Conservation (phyloP, 37 sponge, comb jelly and placozoan genomes). For the Bolinopsis microptera region DNA sequence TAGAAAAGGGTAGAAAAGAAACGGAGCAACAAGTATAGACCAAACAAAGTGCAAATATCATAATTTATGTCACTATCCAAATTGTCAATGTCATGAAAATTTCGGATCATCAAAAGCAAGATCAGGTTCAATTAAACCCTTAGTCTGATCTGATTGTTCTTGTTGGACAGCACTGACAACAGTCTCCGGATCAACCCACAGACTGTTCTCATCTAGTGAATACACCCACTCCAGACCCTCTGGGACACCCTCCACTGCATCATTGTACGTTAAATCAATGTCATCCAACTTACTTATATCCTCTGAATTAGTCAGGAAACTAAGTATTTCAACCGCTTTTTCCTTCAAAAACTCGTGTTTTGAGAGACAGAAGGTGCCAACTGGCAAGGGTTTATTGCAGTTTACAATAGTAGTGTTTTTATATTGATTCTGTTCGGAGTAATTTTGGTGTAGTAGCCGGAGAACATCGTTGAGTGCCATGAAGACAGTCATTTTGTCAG, state of each 20-base stretch:
- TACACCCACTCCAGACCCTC: neutral
- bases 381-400: neutral
- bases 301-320: neutral
- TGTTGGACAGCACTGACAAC: neutral
- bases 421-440: neutral
- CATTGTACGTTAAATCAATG: neutral
- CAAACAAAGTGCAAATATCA: too few species aligned
- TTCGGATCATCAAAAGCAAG: conserved; percentile 20
- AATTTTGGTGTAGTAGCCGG: neutral
- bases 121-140: conserved; percentile 8
- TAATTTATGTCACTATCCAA: too few species aligned
- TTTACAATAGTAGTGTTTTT: neutral
- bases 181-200: neutral
- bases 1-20: too few species aligned
- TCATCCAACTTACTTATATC: neutral
- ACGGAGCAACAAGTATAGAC: too few species aligned
- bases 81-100: too few species aligned
- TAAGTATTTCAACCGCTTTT: neutral
- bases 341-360: neutral
- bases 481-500: conserved; percentile 9
- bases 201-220: neutral
- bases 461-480: neutral
- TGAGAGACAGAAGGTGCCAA: neutral
- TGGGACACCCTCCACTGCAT: neutral
- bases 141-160: neutral